phyloP scores from a whole-genome alignment of 2,113 vertebrate species.

The Trematocara marginatum region DNA sequence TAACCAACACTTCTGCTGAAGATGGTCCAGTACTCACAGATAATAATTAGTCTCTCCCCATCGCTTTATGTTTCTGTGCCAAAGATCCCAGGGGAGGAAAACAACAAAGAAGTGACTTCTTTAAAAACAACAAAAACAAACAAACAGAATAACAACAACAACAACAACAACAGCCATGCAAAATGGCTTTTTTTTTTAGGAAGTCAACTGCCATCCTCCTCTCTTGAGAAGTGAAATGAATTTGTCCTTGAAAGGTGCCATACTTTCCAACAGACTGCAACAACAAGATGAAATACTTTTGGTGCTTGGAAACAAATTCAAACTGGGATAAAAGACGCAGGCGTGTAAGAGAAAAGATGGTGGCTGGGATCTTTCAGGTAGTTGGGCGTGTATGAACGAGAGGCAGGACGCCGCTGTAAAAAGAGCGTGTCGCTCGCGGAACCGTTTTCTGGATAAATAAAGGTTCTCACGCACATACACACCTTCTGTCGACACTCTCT shows the following conservation, averaged over 20 bases:
- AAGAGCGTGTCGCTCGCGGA: neutral
- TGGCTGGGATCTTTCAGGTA: neutral
- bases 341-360: neutral
- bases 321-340: neutral
- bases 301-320: neutral
- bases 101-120: neutral
- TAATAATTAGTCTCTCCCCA: neutral
- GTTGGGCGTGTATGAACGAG: neutral
- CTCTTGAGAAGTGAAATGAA: neutral
- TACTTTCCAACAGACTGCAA: neutral
- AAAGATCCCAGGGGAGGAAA: neutral
- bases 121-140: neutral
- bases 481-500: conserved; percentile 42
- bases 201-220: neutral
- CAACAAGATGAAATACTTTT: neutral
- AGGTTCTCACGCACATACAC: neutral
- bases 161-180: neutral
- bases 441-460: neutral
- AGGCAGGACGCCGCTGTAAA: neutral
- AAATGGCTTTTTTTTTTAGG: neutral
- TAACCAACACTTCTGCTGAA: neutral
- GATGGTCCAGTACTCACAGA: neutral
- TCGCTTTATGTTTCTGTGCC: neutral
- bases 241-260: neutral
- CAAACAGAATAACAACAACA: neutral